phyloP scores from a whole-genome alignment of 2,888 invertebrate genomes.

The Asteroscopus sphinx region DNA sequence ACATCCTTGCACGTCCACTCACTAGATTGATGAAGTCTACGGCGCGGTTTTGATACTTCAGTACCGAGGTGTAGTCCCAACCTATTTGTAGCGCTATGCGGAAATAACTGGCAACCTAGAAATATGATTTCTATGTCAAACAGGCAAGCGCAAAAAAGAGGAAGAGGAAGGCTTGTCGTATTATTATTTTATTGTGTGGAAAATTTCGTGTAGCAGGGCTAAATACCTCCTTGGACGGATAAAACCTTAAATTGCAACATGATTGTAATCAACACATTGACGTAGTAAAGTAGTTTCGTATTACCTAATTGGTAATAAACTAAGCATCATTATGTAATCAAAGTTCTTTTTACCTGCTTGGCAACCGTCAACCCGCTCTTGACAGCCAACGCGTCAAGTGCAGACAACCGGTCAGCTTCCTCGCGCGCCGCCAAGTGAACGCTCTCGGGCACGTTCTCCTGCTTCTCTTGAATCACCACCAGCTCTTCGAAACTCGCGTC shows the following conservation, averaged over 20 bases:
- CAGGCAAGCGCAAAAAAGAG: too few species aligned
- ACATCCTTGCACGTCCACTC: constrained; percentile 84
- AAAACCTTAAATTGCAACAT: too few species aligned
- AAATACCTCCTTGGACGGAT: too few species aligned
- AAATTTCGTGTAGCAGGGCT: too few species aligned
- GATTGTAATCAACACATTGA: too few species aligned
- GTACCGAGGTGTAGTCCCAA: constrained; percentile 81
- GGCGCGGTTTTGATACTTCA: constrained; percentile 83
- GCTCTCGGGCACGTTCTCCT: constrained; percentile 73
- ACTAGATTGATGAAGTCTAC: constrained; percentile 85
- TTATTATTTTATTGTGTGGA: too few species aligned
- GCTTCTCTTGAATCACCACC: constrained; percentile 83
- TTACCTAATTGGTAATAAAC: too few species aligned
- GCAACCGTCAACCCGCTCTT: constrained; percentile 77
- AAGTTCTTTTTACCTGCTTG: constrained; percentile 72
- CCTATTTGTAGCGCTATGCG: constrained; percentile 86
- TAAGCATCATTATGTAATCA: too few species aligned
- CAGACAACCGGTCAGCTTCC: constrained; percentile 82
- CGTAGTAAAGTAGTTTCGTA: too few species aligned
- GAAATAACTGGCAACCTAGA: constrained; percentile 81
- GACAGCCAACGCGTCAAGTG: constrained; percentile 82
- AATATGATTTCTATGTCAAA: neutral
- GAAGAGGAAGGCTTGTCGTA: too few species aligned
- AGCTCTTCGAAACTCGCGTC: constrained; percentile 86
- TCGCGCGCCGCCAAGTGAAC: constrained; percentile 81